A percentile compares a stretch with the other conserved stretches of the same genome.
Evolutionary conservation across 2,888 invertebrate genomes (phyloP).

Genomic region (Villa cingulata): DNA sequence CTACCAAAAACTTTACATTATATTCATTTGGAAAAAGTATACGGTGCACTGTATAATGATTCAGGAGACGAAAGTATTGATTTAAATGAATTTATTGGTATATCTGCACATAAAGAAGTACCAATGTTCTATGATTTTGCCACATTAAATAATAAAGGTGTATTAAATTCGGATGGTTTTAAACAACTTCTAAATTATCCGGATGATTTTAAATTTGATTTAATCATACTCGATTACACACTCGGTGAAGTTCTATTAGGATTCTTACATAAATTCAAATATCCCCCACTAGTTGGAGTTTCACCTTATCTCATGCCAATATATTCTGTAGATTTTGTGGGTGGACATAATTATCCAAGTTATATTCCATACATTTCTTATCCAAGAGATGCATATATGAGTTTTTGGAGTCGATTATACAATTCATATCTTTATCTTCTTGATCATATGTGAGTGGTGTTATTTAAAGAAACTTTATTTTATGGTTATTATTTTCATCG

Average conservation of each 20-base stretch:
- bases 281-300: conserved; percentile 25
- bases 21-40: conserved; percentile 12
- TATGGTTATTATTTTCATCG: no score
- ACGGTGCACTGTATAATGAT: background rate
- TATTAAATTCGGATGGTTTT: conserved; percentile 18
- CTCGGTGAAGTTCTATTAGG: conserved; percentile 20
- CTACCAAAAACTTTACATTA: conserved; percentile 11
- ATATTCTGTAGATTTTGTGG: conserved; percentile 17
- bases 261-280: conserved; percentile 22
- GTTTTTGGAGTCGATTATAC: conserved; percentile 18
- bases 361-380: conserved; percentile 19
- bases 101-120: conserved; percentile 1
- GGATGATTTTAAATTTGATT: conserved; percentile 23
- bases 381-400: conserved; percentile 18
- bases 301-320: conserved; percentile 20
- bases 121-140: conserved; percentile 8
- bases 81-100: background rate
- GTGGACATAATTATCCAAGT: conserved; percentile 21
- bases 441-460: conserved; percentile 11
- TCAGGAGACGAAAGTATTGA: background rate
- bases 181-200: conserved; percentile 20
- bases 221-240: conserved; percentile 22
- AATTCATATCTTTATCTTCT: conserved; percentile 17
- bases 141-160: conserved; percentile 11
- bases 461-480: no score